A percentile compares a stretch with the other conserved stretches of the same genome.
These are phyloP conservation scores for Octodonta nipae DNA, from an alignment of 2,888 invertebrate species.

Conservation along the genomic window DNA sequence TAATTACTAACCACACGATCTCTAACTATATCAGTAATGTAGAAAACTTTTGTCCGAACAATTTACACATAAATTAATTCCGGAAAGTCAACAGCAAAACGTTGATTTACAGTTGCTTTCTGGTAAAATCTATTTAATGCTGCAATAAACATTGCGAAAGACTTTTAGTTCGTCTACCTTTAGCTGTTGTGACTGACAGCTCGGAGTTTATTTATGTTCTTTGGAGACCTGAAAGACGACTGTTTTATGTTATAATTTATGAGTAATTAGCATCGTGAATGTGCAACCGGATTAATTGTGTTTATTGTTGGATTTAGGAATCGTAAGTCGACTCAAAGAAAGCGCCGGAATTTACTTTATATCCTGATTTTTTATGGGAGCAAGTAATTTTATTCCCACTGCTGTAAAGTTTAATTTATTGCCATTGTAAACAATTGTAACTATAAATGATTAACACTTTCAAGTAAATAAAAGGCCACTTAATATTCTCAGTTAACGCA, in stretches of 20 bases:
- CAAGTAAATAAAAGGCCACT: slow-evolving; percentile 15
- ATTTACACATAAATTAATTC: no score
- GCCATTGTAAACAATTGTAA: slow-evolving; percentile 12
- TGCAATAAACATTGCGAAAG: slow-evolving; percentile 28
- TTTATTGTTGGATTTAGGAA: slow-evolving; percentile 24
- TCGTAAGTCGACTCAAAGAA: slow-evolving; percentile 2
- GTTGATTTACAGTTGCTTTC: slow-evolving; percentile 30
- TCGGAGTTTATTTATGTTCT: slow-evolving; percentile 30
- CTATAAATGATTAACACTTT: slow-evolving; percentile 17
- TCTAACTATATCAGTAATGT: no score
- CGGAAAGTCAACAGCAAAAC: no score
- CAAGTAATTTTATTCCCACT: slow-evolving; percentile 6
- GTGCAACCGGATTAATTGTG: slow-evolving; percentile 28
- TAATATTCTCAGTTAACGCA: no score
- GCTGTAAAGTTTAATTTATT: slow-evolving; percentile 16
- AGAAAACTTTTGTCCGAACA: no score
- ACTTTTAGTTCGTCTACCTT: slow-evolving; percentile 29
- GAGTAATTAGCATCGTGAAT: slow-evolving; percentile 29
- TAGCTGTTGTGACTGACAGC: slow-evolving; percentile 28
- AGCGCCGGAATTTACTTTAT: neutral
- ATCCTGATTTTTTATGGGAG: slow-evolving; percentile 1
- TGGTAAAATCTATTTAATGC: slow-evolving; percentile 26
- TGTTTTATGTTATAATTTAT: slow-evolving; percentile 34
- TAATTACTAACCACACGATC: no score
- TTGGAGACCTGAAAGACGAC: slow-evolving; percentile 31